phyloP scores from a whole-genome alignment of 2,113 vertebrate species.

The Dicaeum eximium region DNA sequence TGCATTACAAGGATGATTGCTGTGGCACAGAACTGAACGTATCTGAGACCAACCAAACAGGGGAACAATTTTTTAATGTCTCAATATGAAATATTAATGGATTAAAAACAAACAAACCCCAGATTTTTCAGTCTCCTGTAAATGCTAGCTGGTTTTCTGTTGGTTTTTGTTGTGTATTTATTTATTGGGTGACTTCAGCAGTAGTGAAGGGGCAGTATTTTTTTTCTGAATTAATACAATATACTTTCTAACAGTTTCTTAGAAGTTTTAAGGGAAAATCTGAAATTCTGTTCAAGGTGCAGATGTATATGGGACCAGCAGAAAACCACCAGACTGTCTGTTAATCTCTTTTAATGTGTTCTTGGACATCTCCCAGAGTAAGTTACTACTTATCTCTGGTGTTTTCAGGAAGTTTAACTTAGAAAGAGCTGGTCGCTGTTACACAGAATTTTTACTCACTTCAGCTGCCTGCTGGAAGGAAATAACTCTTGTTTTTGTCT shows the following conservation, averaged over 20 bases:
- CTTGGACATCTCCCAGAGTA: neutral
- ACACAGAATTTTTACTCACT: neutral
- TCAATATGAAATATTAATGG: neutral
- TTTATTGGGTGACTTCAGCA: neutral
- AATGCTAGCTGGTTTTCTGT: neutral
- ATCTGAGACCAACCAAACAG: neutral
- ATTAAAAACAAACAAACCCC: neutral
- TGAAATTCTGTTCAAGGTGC: neutral
- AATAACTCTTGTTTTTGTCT: neutral
- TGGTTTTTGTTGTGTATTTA: neutral
- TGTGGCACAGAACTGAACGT: accelerated
- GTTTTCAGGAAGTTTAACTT: neutral
- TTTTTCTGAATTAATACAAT: neutral
- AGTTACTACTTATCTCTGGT: neutral
- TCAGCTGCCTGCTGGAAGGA: neutral
- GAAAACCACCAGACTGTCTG: neutral
- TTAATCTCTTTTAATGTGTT: neutral
- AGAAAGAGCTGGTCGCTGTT: neutral
- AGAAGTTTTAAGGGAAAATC: neutral
- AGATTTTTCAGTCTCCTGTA: neutral
- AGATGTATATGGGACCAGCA: neutral
- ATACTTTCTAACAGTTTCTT: neutral
- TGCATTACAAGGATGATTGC: neutral
- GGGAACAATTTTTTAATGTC: neutral
- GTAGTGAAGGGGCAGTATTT: neutral